Percentiles rank a stretch among this genome's conserved stretches.
phyloP scores from a whole-genome alignment of 35 echinoderm and acorn worm genomes.

The Ptychodera flava region DNA sequence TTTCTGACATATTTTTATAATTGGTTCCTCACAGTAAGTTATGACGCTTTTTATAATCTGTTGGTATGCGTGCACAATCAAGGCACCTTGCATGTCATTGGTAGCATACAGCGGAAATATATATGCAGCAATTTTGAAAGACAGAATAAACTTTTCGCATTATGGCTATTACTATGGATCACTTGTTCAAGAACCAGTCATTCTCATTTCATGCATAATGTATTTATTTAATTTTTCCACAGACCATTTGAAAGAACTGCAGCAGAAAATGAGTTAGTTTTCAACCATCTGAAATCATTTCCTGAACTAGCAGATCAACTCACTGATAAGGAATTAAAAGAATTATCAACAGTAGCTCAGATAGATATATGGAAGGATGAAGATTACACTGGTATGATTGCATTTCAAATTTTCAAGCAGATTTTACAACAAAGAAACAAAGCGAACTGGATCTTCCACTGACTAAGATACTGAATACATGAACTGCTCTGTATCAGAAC shows the following conservation, averaged over 20 bases:
- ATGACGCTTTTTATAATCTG: background rate
- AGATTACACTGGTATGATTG: conserved; percentile 79
- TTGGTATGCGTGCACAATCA: too few species aligned
- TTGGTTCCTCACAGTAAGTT: background rate
- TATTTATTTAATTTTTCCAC: conserved; percentile 6
- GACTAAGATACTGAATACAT: too few species aligned
- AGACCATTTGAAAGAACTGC: conserved; percentile 94
- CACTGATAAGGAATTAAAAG: conserved; percentile 82
- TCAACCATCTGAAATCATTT: conserved; percentile 82
- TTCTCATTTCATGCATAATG: background rate
- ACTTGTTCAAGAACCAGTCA: too few species aligned
- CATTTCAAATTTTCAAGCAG: too few species aligned
- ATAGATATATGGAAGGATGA: conserved; percentile 93
- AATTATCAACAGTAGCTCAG: conserved; percentile 62
- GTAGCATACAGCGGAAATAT: too few species aligned
- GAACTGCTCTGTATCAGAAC: too few species aligned
- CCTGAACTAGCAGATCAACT: conserved; percentile 62
- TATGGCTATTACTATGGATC: too few species aligned
- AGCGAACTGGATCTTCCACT: too few species aligned
- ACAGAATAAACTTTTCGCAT: too few species aligned
- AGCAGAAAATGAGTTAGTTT: conserved; percentile 68
- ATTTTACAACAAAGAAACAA: too few species aligned
- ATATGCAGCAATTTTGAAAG: too few species aligned
- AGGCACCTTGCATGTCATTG: too few species aligned
- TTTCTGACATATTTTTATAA: background rate